phyloP scores from a whole-genome alignment of 1,140 invertebrate genomes.

The Lepidotrigona ventralis region DNA sequence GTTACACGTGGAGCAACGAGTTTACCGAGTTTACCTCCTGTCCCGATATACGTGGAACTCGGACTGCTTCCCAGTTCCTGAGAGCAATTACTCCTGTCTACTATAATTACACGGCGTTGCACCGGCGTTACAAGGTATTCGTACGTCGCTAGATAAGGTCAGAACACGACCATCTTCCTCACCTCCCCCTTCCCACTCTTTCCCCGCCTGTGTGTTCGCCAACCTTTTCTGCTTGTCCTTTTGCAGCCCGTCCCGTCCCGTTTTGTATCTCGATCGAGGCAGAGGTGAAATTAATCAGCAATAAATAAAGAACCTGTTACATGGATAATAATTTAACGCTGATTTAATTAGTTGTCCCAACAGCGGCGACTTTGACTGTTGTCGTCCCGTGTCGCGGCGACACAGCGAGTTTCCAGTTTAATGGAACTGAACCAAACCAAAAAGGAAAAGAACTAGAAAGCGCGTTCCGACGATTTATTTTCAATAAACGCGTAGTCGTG shows the following conservation, averaged over 20 bases:
- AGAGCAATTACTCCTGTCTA: constrained; percentile 62
- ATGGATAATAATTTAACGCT: constrained; percentile 24
- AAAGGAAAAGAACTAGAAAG: background rate
- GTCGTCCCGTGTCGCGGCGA: background rate
- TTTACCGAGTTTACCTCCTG: constrained; percentile 48
- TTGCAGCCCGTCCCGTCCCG: background rate
- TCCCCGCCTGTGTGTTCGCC: background rate
- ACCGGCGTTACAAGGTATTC: constrained; percentile 41
- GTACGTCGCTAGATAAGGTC: constrained; percentile 56
- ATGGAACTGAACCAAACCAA: no score
- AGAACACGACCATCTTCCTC: constrained; percentile 15
- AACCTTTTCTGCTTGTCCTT: constrained; percentile 13
- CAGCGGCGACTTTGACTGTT: background rate
- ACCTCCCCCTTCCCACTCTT: no score
- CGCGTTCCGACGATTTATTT: background rate
- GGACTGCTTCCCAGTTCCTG: constrained; percentile 61
- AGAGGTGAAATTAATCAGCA: constrained; percentile 19
- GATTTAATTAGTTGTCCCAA: constrained; percentile 25
- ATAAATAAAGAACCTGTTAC: constrained; percentile 41
- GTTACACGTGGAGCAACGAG: constrained; percentile 18
- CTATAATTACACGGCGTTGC: constrained; percentile 58
- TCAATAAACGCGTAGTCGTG: background rate
- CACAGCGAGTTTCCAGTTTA: background rate
- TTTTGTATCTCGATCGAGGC: background rate
- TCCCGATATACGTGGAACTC: constrained; percentile 51